phyloP scores from a whole-genome alignment of 2,113 vertebrate genomes.

The Eubucco bourcierii region DNA sequence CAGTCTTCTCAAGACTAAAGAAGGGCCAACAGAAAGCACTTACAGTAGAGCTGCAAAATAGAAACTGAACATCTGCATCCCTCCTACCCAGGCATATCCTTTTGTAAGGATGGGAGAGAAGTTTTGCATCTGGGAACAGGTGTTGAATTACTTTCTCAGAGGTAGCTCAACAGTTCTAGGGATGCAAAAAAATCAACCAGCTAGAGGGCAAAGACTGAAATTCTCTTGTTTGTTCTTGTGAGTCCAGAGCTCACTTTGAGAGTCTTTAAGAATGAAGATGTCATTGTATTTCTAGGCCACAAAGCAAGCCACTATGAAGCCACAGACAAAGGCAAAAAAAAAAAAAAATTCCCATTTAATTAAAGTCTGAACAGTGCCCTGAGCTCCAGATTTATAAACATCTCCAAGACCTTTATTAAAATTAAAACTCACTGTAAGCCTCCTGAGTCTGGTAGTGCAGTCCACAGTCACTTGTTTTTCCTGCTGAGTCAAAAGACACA shows the following conservation, averaged over 20 bases:
- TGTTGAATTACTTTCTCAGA: background rate
- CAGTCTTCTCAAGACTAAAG: background rate
- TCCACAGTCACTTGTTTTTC: background rate
- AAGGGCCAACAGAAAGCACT: background rate
- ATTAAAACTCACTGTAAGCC: background rate
- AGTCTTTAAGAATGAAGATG: background rate
- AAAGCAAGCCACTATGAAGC: background rate
- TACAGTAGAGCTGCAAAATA: background rate
- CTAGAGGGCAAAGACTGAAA: background rate
- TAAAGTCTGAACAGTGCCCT: background rate
- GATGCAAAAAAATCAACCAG: background rate
- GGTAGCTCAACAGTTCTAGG: background rate
- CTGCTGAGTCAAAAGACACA: background rate
- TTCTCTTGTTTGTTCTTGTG: background rate
- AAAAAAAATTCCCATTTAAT: background rate
- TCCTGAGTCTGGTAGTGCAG: background rate
- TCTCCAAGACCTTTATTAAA: background rate
- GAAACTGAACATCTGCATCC: background rate
- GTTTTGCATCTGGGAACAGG: background rate
- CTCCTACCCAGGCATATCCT: background rate
- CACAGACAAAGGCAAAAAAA: accelerated
- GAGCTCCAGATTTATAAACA: background rate
- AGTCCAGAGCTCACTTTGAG: background rate
- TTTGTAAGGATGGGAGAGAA: background rate
- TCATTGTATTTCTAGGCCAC: background rate